Evolutionary conservation across 2,797 vertebrate species (phyloP).

Genomic region (Diplodus sargus): DNA sequence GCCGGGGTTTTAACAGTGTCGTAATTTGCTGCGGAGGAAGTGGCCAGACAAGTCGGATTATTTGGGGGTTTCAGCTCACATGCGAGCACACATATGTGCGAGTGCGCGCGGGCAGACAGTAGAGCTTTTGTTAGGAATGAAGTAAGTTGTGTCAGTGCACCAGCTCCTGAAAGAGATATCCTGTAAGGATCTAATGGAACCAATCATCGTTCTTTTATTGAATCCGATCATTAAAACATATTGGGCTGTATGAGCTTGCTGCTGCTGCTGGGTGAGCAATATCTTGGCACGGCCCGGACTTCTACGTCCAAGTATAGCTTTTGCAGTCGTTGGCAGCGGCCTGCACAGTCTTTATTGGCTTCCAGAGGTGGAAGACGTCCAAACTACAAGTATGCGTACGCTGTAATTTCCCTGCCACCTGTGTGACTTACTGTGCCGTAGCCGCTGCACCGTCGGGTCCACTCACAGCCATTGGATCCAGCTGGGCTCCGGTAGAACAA

Average conservation of each 20-base stretch:
- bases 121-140: constrained; percentile 51
- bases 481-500: constrained; percentile 73
- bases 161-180: constrained; percentile 35
- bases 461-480: constrained; percentile 59
- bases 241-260: constrained; percentile 33
- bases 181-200: constrained; percentile 48
- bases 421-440: constrained; percentile 63
- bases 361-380: constrained; percentile 74
- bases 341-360: constrained; percentile 71
- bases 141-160: constrained; percentile 29
- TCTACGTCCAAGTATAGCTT: constrained; percentile 75
- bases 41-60: constrained; percentile 41
- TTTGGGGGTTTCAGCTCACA: background rate
- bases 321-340: constrained; percentile 71
- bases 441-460: constrained; percentile 43
- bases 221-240: constrained; percentile 70
- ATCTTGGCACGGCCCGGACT: constrained; percentile 60
- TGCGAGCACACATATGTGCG: constrained; percentile 16
- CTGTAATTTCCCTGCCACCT: constrained; percentile 83
- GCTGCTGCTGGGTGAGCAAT: constrained; percentile 55
- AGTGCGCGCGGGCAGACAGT: constrained; percentile 36
- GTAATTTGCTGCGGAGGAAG: constrained; percentile 37
- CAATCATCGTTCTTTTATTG: constrained; percentile 67
- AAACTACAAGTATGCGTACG: constrained; percentile 68
- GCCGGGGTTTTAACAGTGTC: constrained; percentile 14